Evolutionary conservation across 2,888 invertebrate genomes (phyloP).

Genomic region (Cabera pusaria): DNA sequence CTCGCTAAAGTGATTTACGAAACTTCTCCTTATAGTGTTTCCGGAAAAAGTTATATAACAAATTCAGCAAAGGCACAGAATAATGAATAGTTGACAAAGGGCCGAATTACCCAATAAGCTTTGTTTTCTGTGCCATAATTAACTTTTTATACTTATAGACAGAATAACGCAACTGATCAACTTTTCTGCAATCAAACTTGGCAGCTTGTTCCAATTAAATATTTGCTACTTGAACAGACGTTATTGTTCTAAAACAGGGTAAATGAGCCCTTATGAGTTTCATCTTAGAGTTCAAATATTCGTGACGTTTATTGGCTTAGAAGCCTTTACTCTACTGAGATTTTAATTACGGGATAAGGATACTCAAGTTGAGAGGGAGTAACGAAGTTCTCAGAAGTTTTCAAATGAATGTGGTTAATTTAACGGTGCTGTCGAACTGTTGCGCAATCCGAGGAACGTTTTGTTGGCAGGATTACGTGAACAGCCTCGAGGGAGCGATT

Average conservation of each 20-base stretch:
- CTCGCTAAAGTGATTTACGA: slow-evolving; percentile 7
- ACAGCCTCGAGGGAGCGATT: slow-evolving; percentile 20
- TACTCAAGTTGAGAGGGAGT: slow-evolving; percentile 42
- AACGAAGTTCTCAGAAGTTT: slow-evolving; percentile 63
- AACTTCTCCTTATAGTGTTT: slow-evolving; percentile 8
- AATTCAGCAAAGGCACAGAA: too few species aligned
- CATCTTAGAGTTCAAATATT: slow-evolving; percentile 33
- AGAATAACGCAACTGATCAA: slow-evolving; percentile 14
- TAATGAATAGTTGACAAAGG: too few species aligned
- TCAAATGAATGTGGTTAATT: slow-evolving; percentile 68
- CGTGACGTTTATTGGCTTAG: slow-evolving; percentile 18
- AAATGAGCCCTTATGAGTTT: slow-evolving; percentile 30
- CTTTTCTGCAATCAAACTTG: slow-evolving; percentile 22
- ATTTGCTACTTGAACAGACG: slow-evolving; percentile 33
- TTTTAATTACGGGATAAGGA: slow-evolving; percentile 53
- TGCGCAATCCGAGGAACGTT: slow-evolving; percentile 54
- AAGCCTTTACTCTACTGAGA: slow-evolving; percentile 33
- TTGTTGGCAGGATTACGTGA: slow-evolving; percentile 46
- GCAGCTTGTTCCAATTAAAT: slow-evolving; percentile 39
- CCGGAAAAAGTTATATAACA: slow-evolving; percentile 14
- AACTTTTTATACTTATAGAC: slow-evolving; percentile 8
- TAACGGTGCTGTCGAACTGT: slow-evolving; percentile 59
- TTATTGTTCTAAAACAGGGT: slow-evolving; percentile 19
- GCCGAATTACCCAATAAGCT: slow-evolving; percentile 9
- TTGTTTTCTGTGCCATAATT: slow-evolving; percentile 11